Evolutionary conservation across 2,113 vertebrate genomes (phyloP).

Genomic region (Phylloscopus trochiloides): DNA sequence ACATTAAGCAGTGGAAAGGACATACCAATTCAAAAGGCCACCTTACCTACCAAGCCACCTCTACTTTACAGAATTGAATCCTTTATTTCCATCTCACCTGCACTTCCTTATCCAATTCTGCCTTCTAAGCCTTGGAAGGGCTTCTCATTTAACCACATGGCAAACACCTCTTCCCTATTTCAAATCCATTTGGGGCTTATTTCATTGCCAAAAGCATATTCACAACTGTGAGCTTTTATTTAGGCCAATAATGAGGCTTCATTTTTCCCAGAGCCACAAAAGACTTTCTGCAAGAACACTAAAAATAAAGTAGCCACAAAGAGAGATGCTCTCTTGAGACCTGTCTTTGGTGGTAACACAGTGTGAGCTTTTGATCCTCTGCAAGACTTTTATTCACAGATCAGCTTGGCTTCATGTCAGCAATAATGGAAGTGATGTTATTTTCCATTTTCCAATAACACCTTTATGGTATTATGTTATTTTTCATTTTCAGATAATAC

Average conservation of each 20-base stretch:
- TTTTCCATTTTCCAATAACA: conserved; percentile 39
- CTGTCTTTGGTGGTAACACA: background rate
- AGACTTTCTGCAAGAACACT: background rate
- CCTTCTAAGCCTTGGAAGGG: background rate
- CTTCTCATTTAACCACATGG: background rate
- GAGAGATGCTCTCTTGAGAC: background rate
- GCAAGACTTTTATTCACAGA: conserved; percentile 10
- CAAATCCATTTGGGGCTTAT: background rate
- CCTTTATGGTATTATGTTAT: background rate
- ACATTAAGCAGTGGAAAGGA: background rate
- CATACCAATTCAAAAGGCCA: background rate
- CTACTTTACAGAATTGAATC: background rate
- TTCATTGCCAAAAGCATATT: background rate
- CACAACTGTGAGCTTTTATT: background rate
- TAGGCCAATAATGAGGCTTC: background rate
- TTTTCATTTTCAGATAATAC: conserved; percentile 39
- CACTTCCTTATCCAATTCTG: background rate
- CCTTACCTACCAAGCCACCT: background rate
- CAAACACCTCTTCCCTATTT: background rate
- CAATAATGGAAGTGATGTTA: conserved; percentile 20
- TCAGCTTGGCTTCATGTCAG: conserved; percentile 13
- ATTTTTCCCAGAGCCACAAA: background rate
- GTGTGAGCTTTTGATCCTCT: background rate
- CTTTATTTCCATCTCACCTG: background rate
- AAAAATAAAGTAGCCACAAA: background rate